Evolutionary conservation across 92 coral and sea anemone species (phyloP).

Genomic region (Phenganax subtilis): DNA sequence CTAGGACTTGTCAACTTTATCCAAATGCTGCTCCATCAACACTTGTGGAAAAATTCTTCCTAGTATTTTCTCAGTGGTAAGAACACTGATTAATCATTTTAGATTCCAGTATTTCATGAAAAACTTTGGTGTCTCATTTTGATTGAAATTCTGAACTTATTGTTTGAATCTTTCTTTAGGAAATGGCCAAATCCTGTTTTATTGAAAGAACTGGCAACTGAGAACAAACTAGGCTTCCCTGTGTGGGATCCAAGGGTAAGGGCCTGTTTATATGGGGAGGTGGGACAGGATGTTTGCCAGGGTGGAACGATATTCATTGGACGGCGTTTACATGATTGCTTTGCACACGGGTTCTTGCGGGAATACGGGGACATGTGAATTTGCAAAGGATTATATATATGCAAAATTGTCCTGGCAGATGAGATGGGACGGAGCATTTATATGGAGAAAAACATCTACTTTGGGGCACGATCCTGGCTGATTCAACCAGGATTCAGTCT

Average conservation of each 20-base stretch:
- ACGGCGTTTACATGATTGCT: not conserved
- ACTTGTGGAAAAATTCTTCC: constrained; percentile 83
- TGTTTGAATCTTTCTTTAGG: constrained; percentile 40
- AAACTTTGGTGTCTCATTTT: not conserved
- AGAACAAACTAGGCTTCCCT: constrained; percentile 76
- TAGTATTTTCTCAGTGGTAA: constrained; percentile 90
- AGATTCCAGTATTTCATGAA: not conserved
- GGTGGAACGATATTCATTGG: too few species aligned
- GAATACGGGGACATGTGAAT: too few species aligned
- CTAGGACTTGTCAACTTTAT: constrained; percentile 92
- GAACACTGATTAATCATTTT: constrained; percentile 11
- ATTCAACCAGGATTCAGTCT: too few species aligned
- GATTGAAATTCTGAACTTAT: too few species aligned
- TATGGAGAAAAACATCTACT: too few species aligned
- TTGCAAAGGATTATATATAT: too few species aligned
- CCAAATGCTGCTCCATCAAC: constrained; percentile 97
- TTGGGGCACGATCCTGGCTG: too few species aligned
- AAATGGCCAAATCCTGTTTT: constrained; percentile 98
- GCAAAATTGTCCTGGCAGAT: too few species aligned
- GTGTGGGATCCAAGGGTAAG: constrained; percentile 95
- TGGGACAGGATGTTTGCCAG: too few species aligned
- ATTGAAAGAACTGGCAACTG: constrained; percentile 63
- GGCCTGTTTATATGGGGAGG: not conserved
- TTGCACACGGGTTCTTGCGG: not conserved
- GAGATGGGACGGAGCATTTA: too few species aligned